Base-by-base conservation (phyloP, 2,797 vertebrate species). In the Enteromius thamalakanensis region DNA sequence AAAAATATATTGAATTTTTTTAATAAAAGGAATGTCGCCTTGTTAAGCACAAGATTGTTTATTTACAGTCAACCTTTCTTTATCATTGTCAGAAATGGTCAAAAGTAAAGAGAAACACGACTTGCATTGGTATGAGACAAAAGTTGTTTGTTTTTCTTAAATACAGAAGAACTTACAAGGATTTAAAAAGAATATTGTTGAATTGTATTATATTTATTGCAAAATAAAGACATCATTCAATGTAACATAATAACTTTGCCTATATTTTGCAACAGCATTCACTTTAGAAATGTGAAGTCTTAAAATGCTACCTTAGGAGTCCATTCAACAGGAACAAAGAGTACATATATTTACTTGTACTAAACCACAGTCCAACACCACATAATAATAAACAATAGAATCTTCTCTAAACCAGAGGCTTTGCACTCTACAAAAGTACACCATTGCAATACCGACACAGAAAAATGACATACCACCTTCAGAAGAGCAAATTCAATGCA, bases 301-400 rank as follows among this genome's bases (percentile, higher is more conserved):
- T 55, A 37, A 55, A 75, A 53, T 74, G 19, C 29, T 55, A n/a
- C 49, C 19, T 37, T 55, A 40, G 51, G 21, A 76, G 32, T 12
- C 21, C 15, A 12, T 58, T 75, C 32, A 55, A 6, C 19, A 40
- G 49, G 47, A 74, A 21, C 29, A 53, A 49, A 51, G 26, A 0
- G 1, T 53, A 51, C 29, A 42, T 2, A 45, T 67, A 37, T 51
- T 67, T 21, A 79, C 47, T 80, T 62, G 37, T 42, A 76, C 21
- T 40, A 76, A 45, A 62, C 37, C 75, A 45, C 49, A 75, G 1
- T 45, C 15, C 15, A 76, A 62, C n/a, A 76, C 64, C 47, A 69
- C 77, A 51, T 67, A 79, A 51, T 71, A 26, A 58, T 71, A 58
- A 58, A 80, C 79, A 80, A 70, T 32, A 71, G 51, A 71, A 60